Conservation (phyloP, 2,113 vertebrate species). For the Prinia subflava region DNA sequence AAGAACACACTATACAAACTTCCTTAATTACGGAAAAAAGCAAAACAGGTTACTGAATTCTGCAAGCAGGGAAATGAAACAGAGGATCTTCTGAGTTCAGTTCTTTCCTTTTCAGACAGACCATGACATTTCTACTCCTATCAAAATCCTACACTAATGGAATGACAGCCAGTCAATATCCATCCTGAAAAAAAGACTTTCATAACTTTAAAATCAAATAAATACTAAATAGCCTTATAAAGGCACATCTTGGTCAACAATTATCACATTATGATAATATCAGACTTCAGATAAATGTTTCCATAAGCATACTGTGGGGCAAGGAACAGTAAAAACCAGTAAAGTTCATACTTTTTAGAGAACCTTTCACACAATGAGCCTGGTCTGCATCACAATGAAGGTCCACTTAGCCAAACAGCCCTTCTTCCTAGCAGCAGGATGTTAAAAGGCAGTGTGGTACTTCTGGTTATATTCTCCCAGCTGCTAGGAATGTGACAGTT, state of each 20-base stretch:
- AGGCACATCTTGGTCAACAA: neutral
- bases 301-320: neutral
- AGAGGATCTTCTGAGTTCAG: neutral
- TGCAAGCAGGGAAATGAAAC: neutral
- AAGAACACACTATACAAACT: neutral
- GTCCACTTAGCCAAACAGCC: neutral
- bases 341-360: neutral
- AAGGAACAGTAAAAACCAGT: neutral
- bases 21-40: neutral
- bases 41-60: neutral
- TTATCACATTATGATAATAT: neutral
- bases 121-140: neutral
- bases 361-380: neutral
- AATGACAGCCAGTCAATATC: neutral
- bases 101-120: neutral
- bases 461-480: neutral
- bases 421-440: neutral
- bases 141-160: neutral
- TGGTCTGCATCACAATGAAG: neutral
- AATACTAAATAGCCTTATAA: neutral
- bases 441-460: neutral
- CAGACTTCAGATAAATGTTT: neutral
- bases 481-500: neutral
- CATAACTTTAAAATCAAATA: neutral
- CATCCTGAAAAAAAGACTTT: neutral